phyloP scores from a whole-genome alignment of 2,113 vertebrate genomes.

The Peromyscus californicus region DNA sequence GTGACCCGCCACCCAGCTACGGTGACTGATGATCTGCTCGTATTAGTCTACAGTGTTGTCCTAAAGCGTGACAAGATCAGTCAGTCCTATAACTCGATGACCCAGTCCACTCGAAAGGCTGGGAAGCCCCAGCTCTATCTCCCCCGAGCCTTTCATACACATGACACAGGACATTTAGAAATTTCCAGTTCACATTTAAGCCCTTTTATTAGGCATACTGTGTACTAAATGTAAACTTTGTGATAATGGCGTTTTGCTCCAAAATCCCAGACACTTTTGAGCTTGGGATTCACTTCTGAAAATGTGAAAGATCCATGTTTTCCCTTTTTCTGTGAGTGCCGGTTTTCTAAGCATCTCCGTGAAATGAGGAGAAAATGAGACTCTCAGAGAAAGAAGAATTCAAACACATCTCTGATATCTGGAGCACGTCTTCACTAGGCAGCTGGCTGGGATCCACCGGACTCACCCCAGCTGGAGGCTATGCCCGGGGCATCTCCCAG shows the following conservation, averaged over 20 bases:
- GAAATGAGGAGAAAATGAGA: constrained; percentile 42
- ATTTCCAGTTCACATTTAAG: not conserved
- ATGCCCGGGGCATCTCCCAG: not conserved
- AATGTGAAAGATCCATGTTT: not conserved
- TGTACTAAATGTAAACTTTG: constrained; percentile 11
- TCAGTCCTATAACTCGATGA: no score
- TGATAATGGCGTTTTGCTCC: not conserved
- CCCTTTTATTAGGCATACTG: not conserved
- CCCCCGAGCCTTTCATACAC: not conserved
- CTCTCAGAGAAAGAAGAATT: constrained; percentile 54
- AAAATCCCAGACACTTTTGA: not conserved
- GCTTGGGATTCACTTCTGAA: no score
- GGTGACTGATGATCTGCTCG: no score
- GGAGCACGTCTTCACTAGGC: not conserved
- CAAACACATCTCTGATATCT: not conserved
- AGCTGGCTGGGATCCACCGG: constrained; percentile 22
- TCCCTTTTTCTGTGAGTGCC: not conserved
- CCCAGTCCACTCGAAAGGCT: not conserved
- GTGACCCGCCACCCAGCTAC: not conserved
- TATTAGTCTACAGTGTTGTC: not conserved
- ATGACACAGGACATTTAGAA: not conserved
- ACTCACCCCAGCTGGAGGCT: not conserved
- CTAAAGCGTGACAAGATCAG: not conserved
- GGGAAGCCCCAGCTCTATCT: not conserved
- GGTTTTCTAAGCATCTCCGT: not conserved